Evolutionary conservation across 2,888 invertebrate genomes (phyloP).

Genomic region (Rotaria macrura): DNA sequence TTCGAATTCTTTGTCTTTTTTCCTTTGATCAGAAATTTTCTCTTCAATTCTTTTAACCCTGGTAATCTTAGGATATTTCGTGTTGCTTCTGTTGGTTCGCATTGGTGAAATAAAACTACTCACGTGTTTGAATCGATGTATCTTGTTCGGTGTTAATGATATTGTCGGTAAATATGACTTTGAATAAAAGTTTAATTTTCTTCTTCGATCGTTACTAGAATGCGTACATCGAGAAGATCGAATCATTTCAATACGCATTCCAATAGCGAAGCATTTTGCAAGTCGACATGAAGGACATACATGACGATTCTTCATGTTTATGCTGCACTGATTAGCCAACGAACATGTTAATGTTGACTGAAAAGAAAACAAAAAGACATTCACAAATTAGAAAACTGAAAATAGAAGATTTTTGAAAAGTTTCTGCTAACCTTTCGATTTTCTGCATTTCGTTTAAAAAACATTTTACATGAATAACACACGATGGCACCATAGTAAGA

Average conservation of each 20-base stretch:
- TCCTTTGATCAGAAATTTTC: too few species aligned
- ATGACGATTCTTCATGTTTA: constrained; percentile 35
- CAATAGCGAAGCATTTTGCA: constrained; percentile 45
- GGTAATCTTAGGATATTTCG: too few species aligned
- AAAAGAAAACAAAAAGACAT: not conserved
- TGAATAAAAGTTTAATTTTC: not conserved
- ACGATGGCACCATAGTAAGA: too few species aligned
- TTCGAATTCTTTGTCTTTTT: too few species aligned
- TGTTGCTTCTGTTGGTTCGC: too few species aligned
- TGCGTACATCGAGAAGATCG: not conserved
- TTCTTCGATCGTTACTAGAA: not conserved
- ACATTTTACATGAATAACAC: too few species aligned
- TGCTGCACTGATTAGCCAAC: not conserved
- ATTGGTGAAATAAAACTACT: too few species aligned
- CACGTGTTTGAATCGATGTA: too few species aligned
- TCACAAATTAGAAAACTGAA: not conserved
- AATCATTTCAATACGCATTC: constrained; percentile 38
- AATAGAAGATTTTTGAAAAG: too few species aligned
- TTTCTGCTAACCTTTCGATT: too few species aligned
- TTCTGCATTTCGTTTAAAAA: too few species aligned
- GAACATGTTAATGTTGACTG: not conserved
- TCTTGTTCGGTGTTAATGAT: not conserved
- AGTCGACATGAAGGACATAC: constrained; percentile 47
- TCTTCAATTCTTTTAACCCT: too few species aligned
- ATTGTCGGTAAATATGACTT: not conserved